Base-by-base conservation (phyloP, 1,140 invertebrate species). In the Calosoma granatense region DNA sequence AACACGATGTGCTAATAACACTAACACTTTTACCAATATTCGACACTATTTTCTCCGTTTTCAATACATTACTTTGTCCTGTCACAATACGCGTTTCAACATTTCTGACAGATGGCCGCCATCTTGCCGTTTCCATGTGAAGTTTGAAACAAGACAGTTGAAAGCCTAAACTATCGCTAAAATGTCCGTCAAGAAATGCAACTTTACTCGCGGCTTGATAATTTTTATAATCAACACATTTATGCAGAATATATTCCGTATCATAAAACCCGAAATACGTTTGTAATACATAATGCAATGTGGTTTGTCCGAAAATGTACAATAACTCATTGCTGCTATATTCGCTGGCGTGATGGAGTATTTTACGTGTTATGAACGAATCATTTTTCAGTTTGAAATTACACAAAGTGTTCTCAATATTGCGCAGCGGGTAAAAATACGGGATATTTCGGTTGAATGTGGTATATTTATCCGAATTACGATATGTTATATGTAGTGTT, bases 151-250 rank as follows among this genome's bases (percentile, higher is more conserved):
- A 71, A 51, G 65, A 62, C 47, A 76, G 58, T 58, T 71, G 71
- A 55, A 74, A 75, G n/a, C 66, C 65, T 30, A 76, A 64, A 55
- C 73, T 73, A 53, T 74, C 67, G 51, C 71, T 67, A 58, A 65
- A 74, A 59, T 74, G 66, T 1, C 68, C 67, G 21, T 74, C 65
- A 39, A 75, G 61, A 51, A 71, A 64, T 12, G 72, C 65, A 2
- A 74, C 64, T 62, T 73, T 74, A 53, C 72, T 69, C 1, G 73
- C 73, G 0, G 71, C 71, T 58, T 74, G 73, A 39, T 67, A 70
- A 61, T 75, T 74, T 52, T 69, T 64, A 14, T 66, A 54, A 47
- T 73, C 67, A 11, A 73, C 54, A 61, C 74, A 73, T 60, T 69
- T 68, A 4, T 61, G 61, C 4, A 70, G 39, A 17, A 75, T 58